A percentile compares a stretch with the other conserved stretches of the same genome.
Conservation (phyloP, 2,797 vertebrate genomes). For the Pangasius mekongensis region DNA sequence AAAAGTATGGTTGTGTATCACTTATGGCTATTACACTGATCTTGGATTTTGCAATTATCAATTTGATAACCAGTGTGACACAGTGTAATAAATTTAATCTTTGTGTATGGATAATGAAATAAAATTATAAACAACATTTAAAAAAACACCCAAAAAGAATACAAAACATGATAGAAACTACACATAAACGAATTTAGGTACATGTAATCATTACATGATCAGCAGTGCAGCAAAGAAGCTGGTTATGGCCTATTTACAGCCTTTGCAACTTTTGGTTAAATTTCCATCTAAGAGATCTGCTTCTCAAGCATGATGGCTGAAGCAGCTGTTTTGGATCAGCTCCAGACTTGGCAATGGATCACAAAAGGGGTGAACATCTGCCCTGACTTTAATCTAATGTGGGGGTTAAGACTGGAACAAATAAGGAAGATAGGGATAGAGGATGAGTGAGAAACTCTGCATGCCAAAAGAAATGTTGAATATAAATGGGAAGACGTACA, state of each 20-base stretch:
- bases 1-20: background rate
- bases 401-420: conserved; percentile 31
- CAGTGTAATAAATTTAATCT: background rate
- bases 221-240: conserved; percentile 13
- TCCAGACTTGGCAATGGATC: conserved; percentile 51
- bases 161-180: background rate
- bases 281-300: conserved; percentile 35
- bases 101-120: background rate
- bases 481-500: conserved; percentile 14
- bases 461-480: conserved; percentile 18
- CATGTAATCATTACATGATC: background rate
- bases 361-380: conserved; percentile 20
- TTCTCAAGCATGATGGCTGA: conserved; percentile 48
- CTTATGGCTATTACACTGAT: background rate
- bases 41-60: background rate
- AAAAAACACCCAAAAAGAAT: background rate
- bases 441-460: background rate
- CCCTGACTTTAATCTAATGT: conserved; percentile 34
- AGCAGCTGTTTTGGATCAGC: conserved; percentile 53
- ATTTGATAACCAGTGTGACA: background rate
- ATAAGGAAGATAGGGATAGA: conserved; percentile 26
- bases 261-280: conserved; percentile 15
- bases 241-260: conserved; percentile 3
- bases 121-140: background rate
- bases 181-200: background rate